Base-by-base conservation (phyloP, 2,888 invertebrate genomes). In the Polydrusus tereticollis region DNA sequence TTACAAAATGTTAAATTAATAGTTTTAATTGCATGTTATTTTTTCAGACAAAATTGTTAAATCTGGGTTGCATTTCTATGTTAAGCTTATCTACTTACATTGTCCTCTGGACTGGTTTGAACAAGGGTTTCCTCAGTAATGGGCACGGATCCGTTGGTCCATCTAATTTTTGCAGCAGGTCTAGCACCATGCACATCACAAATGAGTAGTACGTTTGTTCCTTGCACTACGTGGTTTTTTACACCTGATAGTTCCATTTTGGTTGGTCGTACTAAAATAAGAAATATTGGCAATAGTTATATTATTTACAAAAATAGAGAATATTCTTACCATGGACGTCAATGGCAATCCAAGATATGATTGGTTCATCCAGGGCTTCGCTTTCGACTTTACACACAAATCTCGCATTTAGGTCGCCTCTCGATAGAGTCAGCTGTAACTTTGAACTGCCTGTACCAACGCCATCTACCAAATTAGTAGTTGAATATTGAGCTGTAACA, bases 101-200 rank as follows among this genome's bases (percentile, higher is more conserved):
- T 78, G 26, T 78, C 75, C 43, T 78, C 77, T 14, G 75, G 74
- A 14, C 59, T 74, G 7, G 76, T 79, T 38, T 76, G 69, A 10
- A 78, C 75, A 7, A 80, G 77, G 12, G 77, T 77, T 43, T 81
- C 75, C 72, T 83, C 78, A 41, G 80, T 80, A 63, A 86, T 83
- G 58, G 82, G 82, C 58, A 87, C 85, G 0, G 93, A 91, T 16
- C 92, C 91, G 84, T 96, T 96, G 86, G 89, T 93, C 96, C 96
- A 97, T 69, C 92, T 91, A 72, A 97, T 89, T 78, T 90, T 90
- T 8, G 96, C 96, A 0, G 94, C 90, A 0, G 97, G 97, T 55
- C 93, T 87, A 0, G 96, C 95, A 0, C 94, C 95, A 38, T 89
- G 89, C 2, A 94, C 94, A 76, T 86, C 86, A 83, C 97, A 97